Conservation (phyloP, 2,797 vertebrate species). For the Aeoliscus strigatus region DNA sequence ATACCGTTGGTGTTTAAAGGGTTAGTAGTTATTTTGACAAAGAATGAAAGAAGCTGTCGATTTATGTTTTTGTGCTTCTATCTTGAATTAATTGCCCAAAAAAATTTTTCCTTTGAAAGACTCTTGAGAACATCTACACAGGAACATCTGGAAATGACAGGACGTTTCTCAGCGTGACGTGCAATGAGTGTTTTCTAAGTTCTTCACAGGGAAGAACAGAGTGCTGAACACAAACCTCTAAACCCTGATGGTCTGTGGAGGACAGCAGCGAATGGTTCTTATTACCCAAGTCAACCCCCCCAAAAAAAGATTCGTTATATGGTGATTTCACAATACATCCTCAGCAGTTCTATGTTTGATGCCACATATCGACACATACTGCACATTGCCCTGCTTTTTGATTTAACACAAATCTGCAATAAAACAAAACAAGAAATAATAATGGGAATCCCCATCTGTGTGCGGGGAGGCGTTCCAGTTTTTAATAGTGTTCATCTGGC, state of each 20-base stretch:
- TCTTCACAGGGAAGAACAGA: constrained; percentile 68
- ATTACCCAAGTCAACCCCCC: constrained; percentile 87
- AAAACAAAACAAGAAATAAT: constrained; percentile 48
- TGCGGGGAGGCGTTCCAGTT: constrained; percentile 44
- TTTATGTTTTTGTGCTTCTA: not conserved
- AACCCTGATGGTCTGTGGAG: constrained; percentile 69
- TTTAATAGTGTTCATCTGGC: constrained; percentile 85
- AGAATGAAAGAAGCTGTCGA: too few relatives aligned
- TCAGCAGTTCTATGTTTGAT: constrained; percentile 24
- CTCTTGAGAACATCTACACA: constrained; percentile 80
- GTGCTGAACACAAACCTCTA: constrained; percentile 63
- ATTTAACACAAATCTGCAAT: constrained; percentile 19
- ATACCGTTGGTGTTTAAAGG: too few relatives aligned
- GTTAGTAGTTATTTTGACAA: too few relatives aligned
- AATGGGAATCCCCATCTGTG: constrained; percentile 40
- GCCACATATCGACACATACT: constrained; percentile 11
- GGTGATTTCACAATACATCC: constrained; percentile 42
- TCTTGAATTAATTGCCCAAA: constrained; percentile 45
- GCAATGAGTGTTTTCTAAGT: constrained; percentile 74
- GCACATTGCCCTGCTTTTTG: constrained; percentile 24
- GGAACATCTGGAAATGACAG: constrained; percentile 87
- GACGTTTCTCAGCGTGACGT: constrained; percentile 77
- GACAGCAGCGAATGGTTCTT: constrained; percentile 85
- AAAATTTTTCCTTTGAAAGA: constrained; percentile 58
- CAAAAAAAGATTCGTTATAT: constrained; percentile 80